A percentile compares a stretch with the other conserved stretches of the same genome.
Conservation (phyloP, 2,888 invertebrate genomes). For the Acanthacorydalis orientalis region DNA sequence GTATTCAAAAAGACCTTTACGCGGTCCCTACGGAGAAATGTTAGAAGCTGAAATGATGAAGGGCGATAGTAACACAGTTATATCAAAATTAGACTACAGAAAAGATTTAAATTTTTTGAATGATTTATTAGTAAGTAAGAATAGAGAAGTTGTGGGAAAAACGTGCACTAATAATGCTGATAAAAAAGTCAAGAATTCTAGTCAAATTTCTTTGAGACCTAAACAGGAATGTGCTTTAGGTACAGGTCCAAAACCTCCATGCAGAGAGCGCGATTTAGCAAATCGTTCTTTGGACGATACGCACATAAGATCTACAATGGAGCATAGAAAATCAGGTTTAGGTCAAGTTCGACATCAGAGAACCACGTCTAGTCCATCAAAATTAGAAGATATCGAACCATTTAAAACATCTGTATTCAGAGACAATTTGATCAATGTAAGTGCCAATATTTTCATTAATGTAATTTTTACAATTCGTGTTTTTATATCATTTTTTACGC, state of each 20-base stretch:
- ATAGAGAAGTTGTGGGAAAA: too few species aligned
- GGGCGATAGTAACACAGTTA: conserved; percentile 30
- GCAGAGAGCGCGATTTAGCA: conserved; percentile 25
- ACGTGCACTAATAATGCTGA: neutral
- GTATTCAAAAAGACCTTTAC: conserved; percentile 56
- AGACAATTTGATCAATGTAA: too few species aligned
- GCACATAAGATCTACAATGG: conserved; percentile 16
- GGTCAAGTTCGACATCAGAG: conserved; percentile 49
- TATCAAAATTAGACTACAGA: conserved; percentile 31
- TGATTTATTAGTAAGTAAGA: conserved; percentile 17
- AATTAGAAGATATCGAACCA: conserved; percentile 31
- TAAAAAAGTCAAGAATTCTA: neutral
- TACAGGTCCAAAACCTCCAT: neutral
- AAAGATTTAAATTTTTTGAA: conserved; percentile 38
- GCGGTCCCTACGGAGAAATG: conserved; percentile 68
- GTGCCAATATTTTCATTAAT: too few species aligned
- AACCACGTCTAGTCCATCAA: conserved; percentile 65
- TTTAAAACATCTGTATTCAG: too few species aligned
- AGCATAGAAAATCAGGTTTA: conserved; percentile 22
- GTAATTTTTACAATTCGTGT: too few species aligned
- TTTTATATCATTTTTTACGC: too few species aligned
- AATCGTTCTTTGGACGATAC: conserved; percentile 38
- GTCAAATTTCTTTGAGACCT: neutral
- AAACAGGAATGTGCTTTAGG: neutral
- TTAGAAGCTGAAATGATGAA: conserved; percentile 67